Conservation (phyloP, 2,888 invertebrate species). For the Allophyes oxyacanthae region DNA sequence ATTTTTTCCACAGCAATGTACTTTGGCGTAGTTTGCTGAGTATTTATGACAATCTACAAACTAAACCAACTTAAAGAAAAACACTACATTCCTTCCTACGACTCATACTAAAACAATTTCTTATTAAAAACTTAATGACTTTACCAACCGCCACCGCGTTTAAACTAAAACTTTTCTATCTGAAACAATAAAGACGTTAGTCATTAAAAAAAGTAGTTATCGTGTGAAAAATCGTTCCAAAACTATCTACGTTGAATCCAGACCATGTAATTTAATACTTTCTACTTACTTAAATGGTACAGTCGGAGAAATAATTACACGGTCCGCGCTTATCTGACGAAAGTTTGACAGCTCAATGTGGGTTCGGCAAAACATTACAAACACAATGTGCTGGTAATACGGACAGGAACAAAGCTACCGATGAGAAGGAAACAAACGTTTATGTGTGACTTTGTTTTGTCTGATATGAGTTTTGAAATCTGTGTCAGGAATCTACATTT, state of each 20-base stretch:
- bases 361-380: constrained; percentile 74
- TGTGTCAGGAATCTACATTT: constrained; percentile 42
- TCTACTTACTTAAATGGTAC: constrained; percentile 76
- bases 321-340: constrained; percentile 73
- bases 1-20: too few relatives aligned
- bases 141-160: constrained; percentile 57
- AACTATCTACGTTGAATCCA: constrained; percentile 68
- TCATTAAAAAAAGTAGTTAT: constrained; percentile 74
- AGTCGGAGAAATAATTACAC: constrained; percentile 82
- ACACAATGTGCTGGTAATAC: constrained; percentile 21
- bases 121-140: constrained; percentile 41
- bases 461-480: constrained; percentile 47
- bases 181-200: constrained; percentile 78
- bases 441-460: constrained; percentile 48
- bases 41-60: not conserved
- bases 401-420: constrained; percentile 59
- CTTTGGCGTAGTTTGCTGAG: too few relatives aligned
- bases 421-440: constrained; percentile 59
- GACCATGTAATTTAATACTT: constrained; percentile 83
- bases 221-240: constrained; percentile 78
- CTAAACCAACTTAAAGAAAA: too few relatives aligned
- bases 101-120: constrained; percentile 21
- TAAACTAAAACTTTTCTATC: constrained; percentile 61
- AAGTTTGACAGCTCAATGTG: constrained; percentile 82
- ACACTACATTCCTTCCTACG: too few relatives aligned